Conservation (phyloP, 2,888 invertebrate genomes). For the Chrysolina americana region DNA sequence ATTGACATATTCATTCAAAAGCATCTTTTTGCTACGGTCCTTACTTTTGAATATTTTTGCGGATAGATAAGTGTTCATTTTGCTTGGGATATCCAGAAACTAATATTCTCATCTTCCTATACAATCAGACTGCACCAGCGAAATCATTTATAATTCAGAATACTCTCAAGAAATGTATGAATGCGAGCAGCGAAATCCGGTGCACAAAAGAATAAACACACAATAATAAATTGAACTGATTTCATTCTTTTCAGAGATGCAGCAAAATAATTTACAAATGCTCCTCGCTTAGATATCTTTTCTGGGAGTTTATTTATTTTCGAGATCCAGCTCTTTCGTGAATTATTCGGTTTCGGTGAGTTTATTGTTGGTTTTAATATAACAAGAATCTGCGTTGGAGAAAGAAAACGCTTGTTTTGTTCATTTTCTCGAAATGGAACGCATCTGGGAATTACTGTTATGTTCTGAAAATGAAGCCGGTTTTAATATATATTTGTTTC, state of each 20-base stretch:
- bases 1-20: too few species aligned
- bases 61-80: background rate
- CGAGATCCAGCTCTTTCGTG: conserved; percentile 30
- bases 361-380: conserved; percentile 42
- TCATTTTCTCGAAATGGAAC: conserved; percentile 8
- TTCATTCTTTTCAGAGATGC: conserved; percentile 29
- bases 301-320: conserved; percentile 34
- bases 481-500: background rate
- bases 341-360: conserved; percentile 35
- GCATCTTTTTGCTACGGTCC: too few species aligned
- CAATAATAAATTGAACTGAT: conserved; percentile 25
- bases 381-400: conserved; percentile 36
- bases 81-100: background rate
- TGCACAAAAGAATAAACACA: conserved; percentile 12
- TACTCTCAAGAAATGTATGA: background rate
- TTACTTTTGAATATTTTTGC: background rate
- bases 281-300: conserved; percentile 25
- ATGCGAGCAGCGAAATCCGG: background rate
- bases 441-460: conserved; percentile 5
- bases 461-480: conserved; percentile 7
- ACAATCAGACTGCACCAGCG: background rate
- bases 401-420: conserved; percentile 33
- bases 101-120: background rate
- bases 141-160: background rate
- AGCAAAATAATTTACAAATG: conserved; percentile 36